A percentile compares a stretch with the other conserved stretches of the same genome.
Conservation (phyloP, 2,797 vertebrate genomes). For the Danio aesculapii region DNA sequence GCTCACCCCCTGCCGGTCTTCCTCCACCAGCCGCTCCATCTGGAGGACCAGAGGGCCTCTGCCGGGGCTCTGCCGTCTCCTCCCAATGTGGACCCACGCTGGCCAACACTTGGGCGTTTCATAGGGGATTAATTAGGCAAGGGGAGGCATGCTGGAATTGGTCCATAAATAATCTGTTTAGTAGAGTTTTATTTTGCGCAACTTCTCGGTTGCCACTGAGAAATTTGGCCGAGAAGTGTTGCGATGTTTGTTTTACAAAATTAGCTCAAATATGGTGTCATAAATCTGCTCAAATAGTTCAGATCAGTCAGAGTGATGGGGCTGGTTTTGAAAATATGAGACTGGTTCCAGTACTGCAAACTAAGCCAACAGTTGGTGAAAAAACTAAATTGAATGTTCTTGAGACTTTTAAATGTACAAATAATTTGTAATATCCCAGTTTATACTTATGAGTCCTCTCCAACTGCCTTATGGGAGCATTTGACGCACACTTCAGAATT, state of each 20-base stretch:
- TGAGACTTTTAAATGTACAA: neutral
- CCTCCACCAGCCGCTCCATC: slow-evolving; percentile 48
- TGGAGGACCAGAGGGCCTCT: slow-evolving; percentile 57
- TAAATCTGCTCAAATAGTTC: slow-evolving; percentile 9
- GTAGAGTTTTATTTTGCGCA: slow-evolving; percentile 24
- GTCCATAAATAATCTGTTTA: slow-evolving; percentile 38
- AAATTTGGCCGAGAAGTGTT: neutral
- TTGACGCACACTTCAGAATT: neutral
- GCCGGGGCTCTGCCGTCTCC: slow-evolving; percentile 39
- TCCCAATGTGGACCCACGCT: slow-evolving; percentile 25
- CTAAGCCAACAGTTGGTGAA: neutral
- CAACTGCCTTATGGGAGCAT: neutral
- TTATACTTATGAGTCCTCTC: neutral
- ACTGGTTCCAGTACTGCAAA: neutral
- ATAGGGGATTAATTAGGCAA: slow-evolving; percentile 60
- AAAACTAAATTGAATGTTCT: neutral
- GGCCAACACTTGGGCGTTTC: slow-evolving; percentile 47
- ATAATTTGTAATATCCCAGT: neutral
- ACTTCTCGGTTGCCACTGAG: slow-evolving; percentile 22
- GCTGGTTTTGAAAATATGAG: neutral
- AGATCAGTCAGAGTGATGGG: neutral
- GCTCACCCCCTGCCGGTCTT: slow-evolving; percentile 24
- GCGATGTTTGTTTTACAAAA: slow-evolving; percentile 26
- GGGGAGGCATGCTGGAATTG: slow-evolving; percentile 30
- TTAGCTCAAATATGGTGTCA: slow-evolving; percentile 19